A percentile compares a stretch with the other conserved stretches of the same genome.
Conservation (phyloP, 2,888 invertebrate species). For the Epistrophe grossulariae region DNA sequence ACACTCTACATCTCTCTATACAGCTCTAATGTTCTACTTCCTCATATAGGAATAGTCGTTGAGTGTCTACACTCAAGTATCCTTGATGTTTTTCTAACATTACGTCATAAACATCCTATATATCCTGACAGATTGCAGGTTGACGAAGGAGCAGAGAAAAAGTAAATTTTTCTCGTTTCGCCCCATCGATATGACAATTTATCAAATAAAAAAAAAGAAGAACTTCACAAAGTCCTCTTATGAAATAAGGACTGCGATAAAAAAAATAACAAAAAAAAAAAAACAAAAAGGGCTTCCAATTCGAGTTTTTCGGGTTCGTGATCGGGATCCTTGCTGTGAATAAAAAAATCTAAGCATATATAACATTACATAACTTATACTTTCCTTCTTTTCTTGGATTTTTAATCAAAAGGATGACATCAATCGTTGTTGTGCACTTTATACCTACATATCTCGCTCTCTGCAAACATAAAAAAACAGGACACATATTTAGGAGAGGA, state of each 20-base stretch:
- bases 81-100: slow-evolving; percentile 50
- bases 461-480: slow-evolving; percentile 3
- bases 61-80: slow-evolving; percentile 62
- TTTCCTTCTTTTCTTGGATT: slow-evolving; percentile 4
- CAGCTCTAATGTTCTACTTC: slow-evolving; percentile 29
- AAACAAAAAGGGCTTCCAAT: slow-evolving; percentile 14
- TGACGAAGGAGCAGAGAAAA: slow-evolving; percentile 31
- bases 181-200: slow-evolving; percentile 51
- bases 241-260: not conserved
- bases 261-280: slow-evolving; percentile 45
- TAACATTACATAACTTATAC: not conserved
- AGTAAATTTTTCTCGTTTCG: slow-evolving; percentile 31
- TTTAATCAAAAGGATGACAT: slow-evolving; percentile 59
- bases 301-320: slow-evolving; percentile 17
- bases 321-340: slow-evolving; percentile 54
- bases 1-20: slow-evolving; percentile 26
- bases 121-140: slow-evolving; percentile 72
- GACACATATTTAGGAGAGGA: not conserved
- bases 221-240: not conserved
- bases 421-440: slow-evolving; percentile 52
- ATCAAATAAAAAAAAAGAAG: slow-evolving; percentile 18
- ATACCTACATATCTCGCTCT: not conserved
- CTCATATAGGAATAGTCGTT: slow-evolving; percentile 34
- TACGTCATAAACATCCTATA: slow-evolving; percentile 62
- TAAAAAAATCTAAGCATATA: slow-evolving; percentile 27